Evolutionary conservation across 2,797 vertebrate species (phyloP), one percentile per base, ranked within the genome.

Genomic region (Crocodylus rhombifer): DNA sequence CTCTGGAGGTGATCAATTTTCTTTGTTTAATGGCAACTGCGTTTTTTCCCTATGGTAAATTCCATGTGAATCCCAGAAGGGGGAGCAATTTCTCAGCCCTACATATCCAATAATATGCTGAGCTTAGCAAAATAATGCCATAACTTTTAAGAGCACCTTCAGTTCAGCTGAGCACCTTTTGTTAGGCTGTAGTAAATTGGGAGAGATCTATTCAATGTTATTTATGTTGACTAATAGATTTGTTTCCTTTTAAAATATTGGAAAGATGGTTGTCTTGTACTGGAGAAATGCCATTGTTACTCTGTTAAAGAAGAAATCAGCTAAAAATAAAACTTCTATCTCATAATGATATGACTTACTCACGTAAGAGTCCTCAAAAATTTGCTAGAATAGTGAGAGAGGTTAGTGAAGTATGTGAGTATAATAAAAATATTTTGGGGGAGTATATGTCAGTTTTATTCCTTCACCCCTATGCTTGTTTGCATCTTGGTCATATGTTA

Each of bases 181-280:
- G 61, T 30, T 55, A 57, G 3, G 61, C 25, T 0, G 0, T 18
- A 33, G 42, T 26, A 57, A 86, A 58, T 25, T 77, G 82, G 69
- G 28, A 1, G 0, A 1, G 1, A 18, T 3, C 1, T 6, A 51
- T 11, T 0, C 14, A 0, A 57, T 33, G 18, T 61, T 7, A 10
- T 21, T 0, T 2, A 10, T 30, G 8, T n/a, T 75, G 36, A 21
- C 23, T 20, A 77, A 71, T 33, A 25, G 78, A 15, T 55, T 6
- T 11, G 25, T 28, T 84, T 69, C 80, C 36, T n/a, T 58, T 84
- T 42, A 60, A 51, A 51, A 51, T 51, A 51, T 51, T 51, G 42
- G 42, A 51, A 51, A 51, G 42, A 51, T 51, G 33, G 25, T 64
- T 77, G 61, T 21, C 57, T 74, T 61, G 25, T 20, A 4, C 33